phyloP scores from a whole-genome alignment of 2,113 vertebrate species.

The Ceyx margarethae region DNA sequence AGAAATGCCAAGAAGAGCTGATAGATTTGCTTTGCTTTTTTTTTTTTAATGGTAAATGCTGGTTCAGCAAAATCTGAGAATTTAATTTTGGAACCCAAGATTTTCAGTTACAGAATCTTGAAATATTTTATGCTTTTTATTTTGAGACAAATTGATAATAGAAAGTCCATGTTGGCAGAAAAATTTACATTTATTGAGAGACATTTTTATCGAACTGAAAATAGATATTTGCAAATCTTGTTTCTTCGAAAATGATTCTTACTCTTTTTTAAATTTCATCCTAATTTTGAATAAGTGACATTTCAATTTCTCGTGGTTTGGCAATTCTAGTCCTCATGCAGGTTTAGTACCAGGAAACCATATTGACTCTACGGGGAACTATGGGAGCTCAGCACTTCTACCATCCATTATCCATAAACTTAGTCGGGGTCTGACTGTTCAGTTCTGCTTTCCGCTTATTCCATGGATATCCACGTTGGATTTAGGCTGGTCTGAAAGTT shows the following conservation, averaged over 20 bases:
- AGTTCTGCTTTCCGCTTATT: background rate
- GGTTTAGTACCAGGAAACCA: slow-evolving; percentile 7
- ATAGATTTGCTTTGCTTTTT: background rate
- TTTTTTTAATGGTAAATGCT: background rate
- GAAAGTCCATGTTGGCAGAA: background rate
- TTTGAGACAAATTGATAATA: background rate
- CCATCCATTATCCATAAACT: slow-evolving; percentile 46
- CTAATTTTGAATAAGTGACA: background rate
- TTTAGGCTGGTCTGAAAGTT: slow-evolving; percentile 25
- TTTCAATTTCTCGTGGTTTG: background rate
- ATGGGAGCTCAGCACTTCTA: slow-evolving; percentile 46
- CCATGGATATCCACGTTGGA: background rate
- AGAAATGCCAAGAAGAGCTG: slow-evolving; percentile 23
- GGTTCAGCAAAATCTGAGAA: background rate
- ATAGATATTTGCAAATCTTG: background rate
- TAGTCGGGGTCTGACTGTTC: background rate
- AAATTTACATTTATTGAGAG: slow-evolving; percentile 30
- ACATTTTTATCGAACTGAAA: background rate
- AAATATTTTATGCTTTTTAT: background rate
- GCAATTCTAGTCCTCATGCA: background rate
- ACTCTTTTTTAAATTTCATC: background rate
- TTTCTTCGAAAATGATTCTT: background rate
- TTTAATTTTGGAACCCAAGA: background rate
- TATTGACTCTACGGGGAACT: background rate
- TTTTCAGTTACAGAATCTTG: background rate